Base-by-base conservation (phyloP, 2,113 vertebrate genomes). In the Trogon surrucura region DNA sequence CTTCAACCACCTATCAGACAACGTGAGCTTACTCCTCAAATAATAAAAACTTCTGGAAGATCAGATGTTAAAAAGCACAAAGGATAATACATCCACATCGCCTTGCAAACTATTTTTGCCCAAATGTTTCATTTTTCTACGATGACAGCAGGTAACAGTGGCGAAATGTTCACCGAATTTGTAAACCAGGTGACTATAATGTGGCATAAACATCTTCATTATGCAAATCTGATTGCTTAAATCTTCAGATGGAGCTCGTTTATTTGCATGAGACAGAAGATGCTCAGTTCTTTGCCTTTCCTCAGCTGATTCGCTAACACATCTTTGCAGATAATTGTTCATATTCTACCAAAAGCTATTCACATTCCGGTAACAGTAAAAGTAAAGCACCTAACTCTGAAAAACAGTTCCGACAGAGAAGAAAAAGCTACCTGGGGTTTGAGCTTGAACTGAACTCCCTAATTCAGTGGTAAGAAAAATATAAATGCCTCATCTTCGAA, bases 121-220 rank as follows among this genome's bases (percentile, higher is more conserved):
- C 65, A 65, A 85, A 91, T 61, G 85, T 54, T 95, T 96, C 75
- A 95, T 90, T 97, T 85, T 95, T 94, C 96, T 95, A 20, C 92
- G 75, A 54, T 61, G 72, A 80, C 94, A 80, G 94, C 93, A 77
- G 90, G 80, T 95, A 97, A 97, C 50, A 88, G 87, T 47, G 78
- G 62, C 91, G 92, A 97, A 97, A 97, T 58, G 70, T 89, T 95
- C 74, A 29, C 54, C 41, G 95, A 91, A 92, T 97, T 96, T 97
- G 95, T 91, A 86, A 94, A 96, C 74, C 95, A 97, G 95, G 97
- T 96, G 95, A 96, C 95, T 96, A 94, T 94, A 97, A 96, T 91
- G 87, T 93, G 83, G 74, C 90, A 96, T 96, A 94, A 97, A 93
- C 94, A 82, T 18, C 56, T 72, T 96, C 84, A 97, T 97, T 97